These are phyloP conservation scores for Hypomesus transpacificus DNA, from an alignment of 2,113 vertebrate genomes.

Conservation along the genomic window DNA sequence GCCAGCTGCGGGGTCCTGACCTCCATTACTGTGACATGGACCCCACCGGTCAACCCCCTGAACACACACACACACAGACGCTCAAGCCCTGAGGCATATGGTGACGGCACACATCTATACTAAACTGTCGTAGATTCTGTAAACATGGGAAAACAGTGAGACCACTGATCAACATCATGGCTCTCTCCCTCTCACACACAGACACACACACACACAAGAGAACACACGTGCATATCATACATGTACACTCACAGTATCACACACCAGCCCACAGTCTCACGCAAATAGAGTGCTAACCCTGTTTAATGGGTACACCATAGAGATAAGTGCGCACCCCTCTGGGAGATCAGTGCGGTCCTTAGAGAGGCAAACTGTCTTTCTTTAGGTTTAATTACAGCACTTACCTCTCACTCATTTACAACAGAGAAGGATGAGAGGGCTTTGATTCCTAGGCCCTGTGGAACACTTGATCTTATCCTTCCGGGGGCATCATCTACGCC, in stretches of 20 bases:
- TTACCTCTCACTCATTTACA: conserved; percentile 35
- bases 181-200: background rate
- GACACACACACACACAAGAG: background rate
- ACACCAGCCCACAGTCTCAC: background rate
- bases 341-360: conserved; percentile 48
- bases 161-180: no score
- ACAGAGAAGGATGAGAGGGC: conserved; percentile 34
- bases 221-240: background rate
- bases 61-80: background rate
- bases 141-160: no score
- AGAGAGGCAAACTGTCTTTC: conserved; percentile 46
- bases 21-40: conserved; percentile 48
- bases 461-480: conserved; percentile 59
- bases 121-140: no score
- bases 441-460: conserved; percentile 60
- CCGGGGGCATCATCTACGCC: conserved; percentile 45
- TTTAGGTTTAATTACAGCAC: conserved; percentile 59
- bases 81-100: background rate
- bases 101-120: background rate
- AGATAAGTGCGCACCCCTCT: conserved; percentile 24
- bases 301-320: conserved; percentile 30
- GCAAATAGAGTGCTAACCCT: conserved; percentile 37
- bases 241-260: background rate
- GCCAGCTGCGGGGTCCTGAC: conserved; percentile 42
- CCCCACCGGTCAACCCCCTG: background rate